A percentile compares a stretch with the other conserved stretches of the same genome.
phyloP scores from a whole-genome alignment of 2,888 invertebrate genomes.

The Plutella xylostella region DNA sequence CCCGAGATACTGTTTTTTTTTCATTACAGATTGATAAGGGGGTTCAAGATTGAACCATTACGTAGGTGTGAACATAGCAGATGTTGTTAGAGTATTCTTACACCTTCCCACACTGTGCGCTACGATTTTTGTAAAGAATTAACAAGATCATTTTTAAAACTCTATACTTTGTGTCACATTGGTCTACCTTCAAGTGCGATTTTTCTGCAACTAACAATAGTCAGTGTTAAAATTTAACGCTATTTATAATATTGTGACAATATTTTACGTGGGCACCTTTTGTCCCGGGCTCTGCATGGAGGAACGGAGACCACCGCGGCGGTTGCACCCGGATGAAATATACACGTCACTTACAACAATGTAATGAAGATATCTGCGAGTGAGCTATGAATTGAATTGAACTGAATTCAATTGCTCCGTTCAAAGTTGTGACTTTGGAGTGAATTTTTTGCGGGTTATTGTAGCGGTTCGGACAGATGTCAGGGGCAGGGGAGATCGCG shows the following conservation, averaged over 20 bases:
- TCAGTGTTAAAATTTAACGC: slow-evolving; percentile 33
- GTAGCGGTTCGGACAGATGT: slow-evolving; percentile 67
- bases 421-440: slow-evolving; percentile 50
- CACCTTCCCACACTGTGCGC: neutral
- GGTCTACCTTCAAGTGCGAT: neutral
- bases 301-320: slow-evolving; percentile 42
- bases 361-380: slow-evolving; percentile 40
- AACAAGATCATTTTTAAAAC: slow-evolving; percentile 12
- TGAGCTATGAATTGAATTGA: slow-evolving; percentile 30
- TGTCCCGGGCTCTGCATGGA: no score
- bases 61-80: no score
- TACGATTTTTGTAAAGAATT: neutral
- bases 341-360: slow-evolving; percentile 51
- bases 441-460: slow-evolving; percentile 65
- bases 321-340: slow-evolving; percentile 47
- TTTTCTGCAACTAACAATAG: slow-evolving; percentile 19
- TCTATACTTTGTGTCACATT: slow-evolving; percentile 11
- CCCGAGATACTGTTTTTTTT: no score
- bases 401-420: slow-evolving; percentile 49
- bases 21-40: no score
- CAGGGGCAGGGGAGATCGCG: slow-evolving; percentile 56
- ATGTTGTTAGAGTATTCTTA: neutral
- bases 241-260: slow-evolving; percentile 56
- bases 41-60: no score
- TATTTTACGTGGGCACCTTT: no score